These are phyloP conservation scores for Miichthys miiuy DNA, from an alignment of 2,797 vertebrate genomes.

Conservation along the genomic window DNA sequence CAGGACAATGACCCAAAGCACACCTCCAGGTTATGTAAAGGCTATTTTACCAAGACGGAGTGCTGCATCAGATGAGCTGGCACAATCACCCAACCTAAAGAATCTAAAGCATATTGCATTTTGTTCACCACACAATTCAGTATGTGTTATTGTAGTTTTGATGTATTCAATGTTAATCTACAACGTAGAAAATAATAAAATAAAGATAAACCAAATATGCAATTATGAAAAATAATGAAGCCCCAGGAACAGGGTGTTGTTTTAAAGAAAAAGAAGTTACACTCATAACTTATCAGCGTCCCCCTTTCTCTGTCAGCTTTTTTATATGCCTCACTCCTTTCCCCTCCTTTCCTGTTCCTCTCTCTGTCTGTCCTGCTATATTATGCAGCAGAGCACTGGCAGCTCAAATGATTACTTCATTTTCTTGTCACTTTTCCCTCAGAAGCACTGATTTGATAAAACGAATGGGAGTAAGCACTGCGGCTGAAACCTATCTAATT, in stretches of 20 bases:
- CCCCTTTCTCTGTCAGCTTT: slow-evolving; percentile 30
- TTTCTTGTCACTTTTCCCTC: slow-evolving; percentile 71
- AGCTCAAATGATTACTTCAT: slow-evolving; percentile 71
- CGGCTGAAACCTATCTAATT: slow-evolving; percentile 67
- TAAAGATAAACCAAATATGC: not conserved
- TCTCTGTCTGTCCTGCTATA: slow-evolving; percentile 52
- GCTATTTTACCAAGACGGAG: no score
- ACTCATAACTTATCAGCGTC: slow-evolving; percentile 19
- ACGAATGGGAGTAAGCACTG: slow-evolving; percentile 64
- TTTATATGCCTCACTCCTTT: slow-evolving; percentile 36
- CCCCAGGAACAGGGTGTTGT: not conserved
- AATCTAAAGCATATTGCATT: no score
- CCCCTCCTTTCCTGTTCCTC: not conserved
- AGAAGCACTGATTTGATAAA: slow-evolving; percentile 70
- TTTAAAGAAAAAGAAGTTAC: slow-evolving; percentile 5
- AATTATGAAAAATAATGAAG: not conserved
- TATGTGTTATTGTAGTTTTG: no score
- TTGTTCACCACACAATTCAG: no score
- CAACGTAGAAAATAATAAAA: no score
- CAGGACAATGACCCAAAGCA: no score
- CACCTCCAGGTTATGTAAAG: no score
- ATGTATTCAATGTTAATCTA: no score
- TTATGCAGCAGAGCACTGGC: slow-evolving; percentile 62
- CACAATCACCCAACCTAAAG: no score
- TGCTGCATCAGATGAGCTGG: no score